Percentiles rank a stretch among this genome's conserved stretches.
Conservation (phyloP, 64 coral and sea anemone species). For the Trachythela sp. region DNA sequence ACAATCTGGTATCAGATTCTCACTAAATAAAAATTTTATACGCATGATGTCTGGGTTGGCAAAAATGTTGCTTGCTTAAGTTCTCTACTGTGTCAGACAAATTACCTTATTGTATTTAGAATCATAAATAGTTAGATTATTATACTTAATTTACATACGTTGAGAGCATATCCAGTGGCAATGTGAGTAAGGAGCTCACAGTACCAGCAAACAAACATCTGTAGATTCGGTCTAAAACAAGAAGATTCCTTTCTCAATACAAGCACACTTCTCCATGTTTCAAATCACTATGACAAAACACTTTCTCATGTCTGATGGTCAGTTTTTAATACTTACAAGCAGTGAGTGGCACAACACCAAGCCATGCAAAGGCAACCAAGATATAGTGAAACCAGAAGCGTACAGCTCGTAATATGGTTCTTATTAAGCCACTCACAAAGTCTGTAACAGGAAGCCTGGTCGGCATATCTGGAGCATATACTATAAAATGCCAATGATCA, state of each 20-base stretch:
- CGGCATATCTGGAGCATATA: slow-evolving; percentile 94
- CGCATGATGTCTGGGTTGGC: background rate
- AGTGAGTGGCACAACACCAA: slow-evolving; percentile 93
- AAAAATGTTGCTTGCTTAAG: too few species aligned
- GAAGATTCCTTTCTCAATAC: background rate
- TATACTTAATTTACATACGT: slow-evolving; percentile 57
- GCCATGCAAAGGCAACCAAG: slow-evolving; percentile 88
- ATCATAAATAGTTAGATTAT: too few species aligned
- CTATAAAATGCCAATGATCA: slow-evolving; percentile 8
- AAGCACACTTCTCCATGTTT: background rate
- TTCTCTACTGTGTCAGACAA: too few species aligned
- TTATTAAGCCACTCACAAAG: slow-evolving; percentile 81
- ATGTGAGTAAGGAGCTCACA: slow-evolving; percentile 85
- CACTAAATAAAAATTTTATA: slow-evolving; percentile 47
- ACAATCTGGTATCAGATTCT: slow-evolving; percentile 87
- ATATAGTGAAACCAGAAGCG: slow-evolving; percentile 97
- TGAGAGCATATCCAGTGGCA: slow-evolving; percentile 94
- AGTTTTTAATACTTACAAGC: slow-evolving; percentile 99
- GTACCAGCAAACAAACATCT: slow-evolving; percentile 94
- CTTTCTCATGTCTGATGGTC: background rate
- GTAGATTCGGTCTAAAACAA: slow-evolving; percentile 89
- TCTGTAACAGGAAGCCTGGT: slow-evolving; percentile 82
- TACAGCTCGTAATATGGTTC: slow-evolving; percentile 78
- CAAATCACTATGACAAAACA: background rate
- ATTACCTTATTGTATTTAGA: too few species aligned